Evolutionary conservation across 2,797 vertebrate genomes (phyloP), one percentile per base, ranked within the genome.

Genomic region (Malurus leucopterus): DNA sequence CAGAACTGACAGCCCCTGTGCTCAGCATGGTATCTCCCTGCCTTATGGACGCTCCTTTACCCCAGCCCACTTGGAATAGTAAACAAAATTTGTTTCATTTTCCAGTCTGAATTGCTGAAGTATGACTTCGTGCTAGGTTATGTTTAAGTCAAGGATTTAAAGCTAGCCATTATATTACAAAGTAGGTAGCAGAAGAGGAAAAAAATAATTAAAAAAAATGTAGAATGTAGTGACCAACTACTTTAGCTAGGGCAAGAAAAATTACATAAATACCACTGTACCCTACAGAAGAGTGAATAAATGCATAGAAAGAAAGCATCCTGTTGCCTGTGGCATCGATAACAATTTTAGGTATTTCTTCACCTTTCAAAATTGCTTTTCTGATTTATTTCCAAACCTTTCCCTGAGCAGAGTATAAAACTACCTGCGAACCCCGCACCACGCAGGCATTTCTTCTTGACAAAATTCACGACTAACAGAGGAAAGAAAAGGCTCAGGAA

Each of bases 71-170:
- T 71, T 77, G 55, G 83, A 92, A 86, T 2, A 93, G 92, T 90
- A 91, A 78, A 86, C 84, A 91, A 92, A 91, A 95, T 95, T 88
- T 86, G 81, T 93, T 94, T 59, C 43, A 90, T 95, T 95, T 94
- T 92, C 75, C 54, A 40, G 65, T 32, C 72, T 73, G 84, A 95
- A 87, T 53, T 79, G 87, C 84, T 94, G 83, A 92, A 89, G 59
- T 86, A 49, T 7, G 82, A 89, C 79, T 84, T 80, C 15, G 17
- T 70, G 49, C 59, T n/a, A 68, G 69, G 80, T 91, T 90, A 64
- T 38, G 34, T 81, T 51, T 78, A 71, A 83, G 69, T 44, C 70
- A 93, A 95, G 89, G 84, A 92, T 96, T 96, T 96, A 96, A 91
- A 93, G 61, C 71, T 69, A 59, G 47, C 77, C 73, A 34, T 93